A percentile compares a stretch with the other conserved stretches of the same genome.
Evolutionary conservation across 2,113 vertebrate species (phyloP).

Genomic region (Urocynchramus pylzowi): DNA sequence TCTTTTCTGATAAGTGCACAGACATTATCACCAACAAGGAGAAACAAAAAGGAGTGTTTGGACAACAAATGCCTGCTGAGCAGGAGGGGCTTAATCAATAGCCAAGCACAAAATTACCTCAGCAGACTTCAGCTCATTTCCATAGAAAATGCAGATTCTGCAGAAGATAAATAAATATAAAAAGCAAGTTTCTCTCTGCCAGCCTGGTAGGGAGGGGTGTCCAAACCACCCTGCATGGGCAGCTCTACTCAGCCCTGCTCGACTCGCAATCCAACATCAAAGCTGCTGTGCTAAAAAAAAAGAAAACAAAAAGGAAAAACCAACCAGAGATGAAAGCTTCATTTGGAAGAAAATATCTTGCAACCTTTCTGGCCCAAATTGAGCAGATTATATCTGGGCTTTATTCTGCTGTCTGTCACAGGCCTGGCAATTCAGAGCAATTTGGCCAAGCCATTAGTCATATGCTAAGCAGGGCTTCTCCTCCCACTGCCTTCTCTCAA

Average conservation of each 20-base stretch:
- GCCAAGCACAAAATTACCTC: background rate
- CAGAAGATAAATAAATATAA: background rate
- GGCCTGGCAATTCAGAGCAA: background rate
- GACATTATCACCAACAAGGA: background rate
- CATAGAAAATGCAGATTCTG: background rate
- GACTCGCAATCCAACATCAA: background rate
- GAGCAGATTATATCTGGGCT: background rate
- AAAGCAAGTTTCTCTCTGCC: background rate
- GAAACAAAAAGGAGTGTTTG: background rate
- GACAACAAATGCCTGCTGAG: background rate
- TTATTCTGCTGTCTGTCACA: background rate
- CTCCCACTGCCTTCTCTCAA: background rate
- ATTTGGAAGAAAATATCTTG: background rate
- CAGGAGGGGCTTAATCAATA: background rate
- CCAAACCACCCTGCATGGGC: accelerated
- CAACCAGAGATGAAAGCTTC: constrained; percentile 41
- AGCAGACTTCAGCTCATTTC: background rate
- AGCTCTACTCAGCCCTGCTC: background rate
- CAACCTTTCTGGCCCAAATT: background rate
- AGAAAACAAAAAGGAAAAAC: background rate
- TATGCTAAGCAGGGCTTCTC: background rate
- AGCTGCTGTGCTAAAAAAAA: background rate
- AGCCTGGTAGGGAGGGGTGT: background rate
- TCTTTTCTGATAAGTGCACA: background rate
- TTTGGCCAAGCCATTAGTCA: background rate